A percentile compares a stretch with the other conserved stretches of the same genome.
These are phyloP conservation scores for Epiblema foenella DNA, from an alignment of 2,888 invertebrate genomes.

Conservation along the genomic window DNA sequence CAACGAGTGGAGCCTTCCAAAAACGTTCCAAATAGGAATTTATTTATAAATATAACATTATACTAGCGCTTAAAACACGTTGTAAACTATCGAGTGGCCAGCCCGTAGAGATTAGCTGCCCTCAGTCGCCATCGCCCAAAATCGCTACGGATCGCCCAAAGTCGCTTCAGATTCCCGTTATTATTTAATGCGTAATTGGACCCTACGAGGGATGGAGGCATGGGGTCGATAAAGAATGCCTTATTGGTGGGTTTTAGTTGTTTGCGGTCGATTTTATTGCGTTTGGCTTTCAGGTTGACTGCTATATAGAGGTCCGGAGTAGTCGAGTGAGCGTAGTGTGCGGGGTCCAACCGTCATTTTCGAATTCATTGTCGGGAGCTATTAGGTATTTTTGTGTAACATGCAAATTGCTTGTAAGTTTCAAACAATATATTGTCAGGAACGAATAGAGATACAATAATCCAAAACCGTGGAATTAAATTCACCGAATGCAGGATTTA, in stretches of 20 bases:
- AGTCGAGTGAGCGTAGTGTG: background rate
- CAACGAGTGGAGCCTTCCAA: background rate
- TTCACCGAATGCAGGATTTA: no score
- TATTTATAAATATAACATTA: constrained; percentile 11
- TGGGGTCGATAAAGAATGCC: constrained; percentile 25
- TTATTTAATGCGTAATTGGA: constrained; percentile 35
- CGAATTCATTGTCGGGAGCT: background rate
- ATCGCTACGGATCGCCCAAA: background rate
- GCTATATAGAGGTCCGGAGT: background rate
- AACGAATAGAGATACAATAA: no score
- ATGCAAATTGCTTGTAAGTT: no score
- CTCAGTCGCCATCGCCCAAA: constrained; percentile 1
- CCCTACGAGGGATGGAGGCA: constrained; percentile 18
- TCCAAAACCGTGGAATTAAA: no score
- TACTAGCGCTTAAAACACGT: constrained; percentile 7
- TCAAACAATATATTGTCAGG: no score
- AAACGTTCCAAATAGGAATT: background rate
- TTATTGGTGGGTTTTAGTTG: constrained; percentile 26
- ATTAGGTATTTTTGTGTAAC: no score
- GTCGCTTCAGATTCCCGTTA: constrained; percentile 11
- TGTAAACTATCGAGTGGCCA: constrained; percentile 19
- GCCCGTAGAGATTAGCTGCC: constrained; percentile 1
- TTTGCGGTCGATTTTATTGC: constrained; percentile 30
- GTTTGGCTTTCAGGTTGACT: constrained; percentile 12
- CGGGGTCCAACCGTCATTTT: background rate